These are phyloP conservation scores for Borostomias antarcticus DNA, from an alignment of 2,797 vertebrate species.

Conservation along the genomic window DNA sequence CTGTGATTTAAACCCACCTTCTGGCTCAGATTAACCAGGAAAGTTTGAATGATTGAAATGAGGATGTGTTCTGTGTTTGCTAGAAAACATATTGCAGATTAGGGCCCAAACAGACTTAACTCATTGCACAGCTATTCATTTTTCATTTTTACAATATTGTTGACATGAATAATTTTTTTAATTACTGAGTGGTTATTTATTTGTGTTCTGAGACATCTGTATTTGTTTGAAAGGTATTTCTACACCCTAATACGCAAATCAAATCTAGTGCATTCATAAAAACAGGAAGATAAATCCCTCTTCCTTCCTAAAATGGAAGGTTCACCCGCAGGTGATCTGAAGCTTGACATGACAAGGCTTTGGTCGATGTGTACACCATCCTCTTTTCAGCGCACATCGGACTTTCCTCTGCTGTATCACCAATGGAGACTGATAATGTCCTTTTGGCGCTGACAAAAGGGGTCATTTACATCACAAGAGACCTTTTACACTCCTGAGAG, in stretches of 20 bases:
- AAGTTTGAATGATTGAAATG: conserved; percentile 41
- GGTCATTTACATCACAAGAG: conserved; percentile 74
- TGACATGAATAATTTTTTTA: neutral
- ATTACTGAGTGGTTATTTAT: neutral
- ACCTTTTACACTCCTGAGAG: conserved; percentile 57
- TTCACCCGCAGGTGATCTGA: conserved; percentile 53
- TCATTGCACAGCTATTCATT: neutral
- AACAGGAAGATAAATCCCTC: conserved; percentile 58
- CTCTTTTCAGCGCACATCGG: conserved; percentile 26
- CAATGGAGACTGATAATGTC: conserved; percentile 51
- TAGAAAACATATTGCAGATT: neutral
- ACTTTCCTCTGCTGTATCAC: conserved; percentile 50
- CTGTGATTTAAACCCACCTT: conserved; percentile 45
- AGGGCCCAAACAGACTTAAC: neutral
- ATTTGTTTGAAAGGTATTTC: neutral
- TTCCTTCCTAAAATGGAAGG: conserved; percentile 30
- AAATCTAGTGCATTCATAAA: conserved; percentile 35
- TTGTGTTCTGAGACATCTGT: neutral
- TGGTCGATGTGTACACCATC: conserved; percentile 23
- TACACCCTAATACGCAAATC: neutral
- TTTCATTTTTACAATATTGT: neutral
- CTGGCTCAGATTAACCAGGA: conserved; percentile 46
- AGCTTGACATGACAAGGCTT: conserved; percentile 43
- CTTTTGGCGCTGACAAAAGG: conserved; percentile 61
- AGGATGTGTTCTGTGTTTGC: conserved; percentile 7